Evolutionary conservation across 2,888 invertebrate species (phyloP).

Genomic region (Acrobasis suavella): DNA sequence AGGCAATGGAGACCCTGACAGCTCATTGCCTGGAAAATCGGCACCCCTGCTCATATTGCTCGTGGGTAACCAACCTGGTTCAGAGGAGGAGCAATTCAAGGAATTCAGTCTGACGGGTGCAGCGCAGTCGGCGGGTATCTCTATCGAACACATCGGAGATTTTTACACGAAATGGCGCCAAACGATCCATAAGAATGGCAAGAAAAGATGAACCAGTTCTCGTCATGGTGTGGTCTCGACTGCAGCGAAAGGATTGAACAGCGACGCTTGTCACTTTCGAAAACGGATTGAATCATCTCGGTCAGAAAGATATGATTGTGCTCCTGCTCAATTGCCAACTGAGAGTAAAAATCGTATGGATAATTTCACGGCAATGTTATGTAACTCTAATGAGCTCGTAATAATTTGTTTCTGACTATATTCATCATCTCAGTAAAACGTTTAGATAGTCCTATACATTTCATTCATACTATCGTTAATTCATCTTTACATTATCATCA

Average conservation of each 20-base stretch:
- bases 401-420: conserved; percentile 23
- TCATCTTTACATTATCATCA: conserved; percentile 13
- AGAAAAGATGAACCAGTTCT: conserved; percentile 69
- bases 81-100: conserved; percentile 78
- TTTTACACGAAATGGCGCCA: conserved; percentile 95
- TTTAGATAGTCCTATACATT: conserved; percentile 14
- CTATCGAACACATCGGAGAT: conserved; percentile 90
- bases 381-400: conserved; percentile 1
- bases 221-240: conserved; percentile 52
- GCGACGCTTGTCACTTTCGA: conserved; percentile 44
- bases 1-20: conserved; percentile 66
- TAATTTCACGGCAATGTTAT: conserved; percentile 6
- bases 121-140: conserved; percentile 90
- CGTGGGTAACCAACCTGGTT: conserved; percentile 82
- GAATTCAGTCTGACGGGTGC: conserved; percentile 90
- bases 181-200: conserved; percentile 75
- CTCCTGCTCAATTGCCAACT: conserved; percentile 27
- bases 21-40: conserved; percentile 58
- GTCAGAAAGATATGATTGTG: conserved; percentile 39
- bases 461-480: conserved; percentile 9
- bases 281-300: conserved; percentile 44
- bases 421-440: conserved; percentile 13
- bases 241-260: conserved; percentile 49
- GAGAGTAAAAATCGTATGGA: conserved; percentile 22
- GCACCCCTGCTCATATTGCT: conserved; percentile 88